Evolutionary conservation across 2,888 invertebrate genomes (phyloP), one percentile per base, ranked within the genome.

Genomic region (Ichneumoninae sp.): DNA sequence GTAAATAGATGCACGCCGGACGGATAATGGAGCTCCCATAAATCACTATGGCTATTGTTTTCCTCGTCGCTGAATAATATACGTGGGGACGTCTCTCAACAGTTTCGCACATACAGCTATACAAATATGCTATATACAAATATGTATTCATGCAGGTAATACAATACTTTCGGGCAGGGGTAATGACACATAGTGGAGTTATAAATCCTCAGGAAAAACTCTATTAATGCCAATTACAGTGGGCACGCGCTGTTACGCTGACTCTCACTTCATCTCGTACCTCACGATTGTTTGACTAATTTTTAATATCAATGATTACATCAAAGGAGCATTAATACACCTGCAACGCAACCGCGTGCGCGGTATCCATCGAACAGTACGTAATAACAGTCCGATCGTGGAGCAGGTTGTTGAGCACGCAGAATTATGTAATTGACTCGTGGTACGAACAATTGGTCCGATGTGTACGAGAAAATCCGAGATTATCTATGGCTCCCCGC

Each of bases 21-120:
- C 86, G 91, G 36, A 86, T 89, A 89, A 92, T 92, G 92, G 92
- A 92, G 89, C 90, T 83, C 88, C 87, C 89, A 89, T 93, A 93
- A 93, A 92, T 93, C 92, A 93, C 86, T 78, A 60, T 85, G 86
- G 84, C 91, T 89, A 92, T 92, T 92, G 92, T 92, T 90, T 91
- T 91, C 90, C 89, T 57, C 71, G 26, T 71, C 30, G 57, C 47
- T 68, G 80, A 74, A 80, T 80, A 80, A 69, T 74, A 74, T 44
- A 60, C 85, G 86, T 88, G 89, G 90, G 87, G 89, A 33, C 33
- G 70, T 70, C 82, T 68, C 52, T 70, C 63, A 70, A 81, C 83
- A 54, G 75, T 87, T 83, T 50, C 54, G 36, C 83, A 71, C 68
- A 44, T 50, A 52, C 16, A 63, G 57, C 57, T 26, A 50, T 33